Conservation (phyloP, 2,113 vertebrate genomes). For the Colius striatus region DNA sequence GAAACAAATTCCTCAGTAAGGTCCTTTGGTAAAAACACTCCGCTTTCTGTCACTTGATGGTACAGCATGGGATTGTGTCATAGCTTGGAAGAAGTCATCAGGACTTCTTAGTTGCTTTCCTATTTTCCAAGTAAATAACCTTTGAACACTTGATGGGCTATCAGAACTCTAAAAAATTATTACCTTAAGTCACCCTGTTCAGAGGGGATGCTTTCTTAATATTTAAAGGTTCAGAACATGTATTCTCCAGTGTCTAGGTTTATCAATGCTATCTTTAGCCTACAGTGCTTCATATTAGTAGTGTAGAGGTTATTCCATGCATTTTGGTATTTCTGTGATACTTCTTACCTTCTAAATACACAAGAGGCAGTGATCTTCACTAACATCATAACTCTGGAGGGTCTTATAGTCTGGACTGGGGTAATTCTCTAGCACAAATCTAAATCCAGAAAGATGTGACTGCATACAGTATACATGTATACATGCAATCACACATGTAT, state of each 20-base stretch:
- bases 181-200: background rate
- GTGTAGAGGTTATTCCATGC: background rate
- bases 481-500: background rate
- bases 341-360: background rate
- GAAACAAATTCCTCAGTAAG: background rate
- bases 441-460: background rate
- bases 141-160: background rate
- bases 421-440: background rate
- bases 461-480: background rate
- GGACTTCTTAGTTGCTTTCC: background rate
- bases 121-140: background rate
- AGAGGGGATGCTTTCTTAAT: background rate
- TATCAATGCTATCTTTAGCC: background rate
- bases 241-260: background rate
- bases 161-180: background rate
- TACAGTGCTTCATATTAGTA: background rate
- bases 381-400: background rate
- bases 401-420: background rate
- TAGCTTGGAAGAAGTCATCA: background rate
- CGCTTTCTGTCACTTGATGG: background rate
- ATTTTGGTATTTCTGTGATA: background rate
- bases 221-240: background rate
- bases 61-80: background rate
- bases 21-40: background rate
- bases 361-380: background rate